Evolutionary conservation across 1,140 invertebrate species (phyloP).

Genomic region (Calycopis cecrops): DNA sequence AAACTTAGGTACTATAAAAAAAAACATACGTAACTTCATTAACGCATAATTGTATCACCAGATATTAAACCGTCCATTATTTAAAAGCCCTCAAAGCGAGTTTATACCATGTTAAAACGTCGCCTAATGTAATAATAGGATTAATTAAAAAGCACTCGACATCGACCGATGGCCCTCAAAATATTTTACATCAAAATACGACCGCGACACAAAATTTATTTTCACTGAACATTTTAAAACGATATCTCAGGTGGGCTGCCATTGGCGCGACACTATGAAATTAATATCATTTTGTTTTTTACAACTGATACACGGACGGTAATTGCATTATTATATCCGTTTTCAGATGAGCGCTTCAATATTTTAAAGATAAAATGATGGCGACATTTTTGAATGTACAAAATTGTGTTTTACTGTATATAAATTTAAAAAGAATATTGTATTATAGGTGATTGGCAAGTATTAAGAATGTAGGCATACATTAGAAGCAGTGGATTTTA

Average conservation of each 20-base stretch:
- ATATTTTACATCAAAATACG: conserved; percentile 10
- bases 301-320: conserved; percentile 19
- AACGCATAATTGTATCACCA: background rate
- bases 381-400: too few relatives aligned
- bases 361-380: too few relatives aligned
- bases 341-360: conserved; percentile 1
- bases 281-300: conserved; percentile 56
- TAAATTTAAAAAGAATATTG: too few relatives aligned
- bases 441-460: too few relatives aligned
- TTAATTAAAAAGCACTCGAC: conserved; percentile 5
- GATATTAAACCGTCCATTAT: background rate
- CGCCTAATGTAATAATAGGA: conserved; percentile 6
- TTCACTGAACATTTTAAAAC: conserved; percentile 29
- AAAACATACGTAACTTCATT: too few relatives aligned
- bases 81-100: conserved; percentile 15
- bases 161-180: conserved; percentile 14
- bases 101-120: background rate
- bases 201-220: conserved; percentile 12
- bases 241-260: conserved; percentile 37
- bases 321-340: conserved; percentile 12
- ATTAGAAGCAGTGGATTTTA: too few relatives aligned
- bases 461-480: too few relatives aligned
- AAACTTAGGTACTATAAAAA: too few relatives aligned
- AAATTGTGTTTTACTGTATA: too few relatives aligned
- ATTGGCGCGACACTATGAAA: conserved; percentile 55